Conservation (phyloP, 2,888 invertebrate genomes). For the Atethmia centrago region DNA sequence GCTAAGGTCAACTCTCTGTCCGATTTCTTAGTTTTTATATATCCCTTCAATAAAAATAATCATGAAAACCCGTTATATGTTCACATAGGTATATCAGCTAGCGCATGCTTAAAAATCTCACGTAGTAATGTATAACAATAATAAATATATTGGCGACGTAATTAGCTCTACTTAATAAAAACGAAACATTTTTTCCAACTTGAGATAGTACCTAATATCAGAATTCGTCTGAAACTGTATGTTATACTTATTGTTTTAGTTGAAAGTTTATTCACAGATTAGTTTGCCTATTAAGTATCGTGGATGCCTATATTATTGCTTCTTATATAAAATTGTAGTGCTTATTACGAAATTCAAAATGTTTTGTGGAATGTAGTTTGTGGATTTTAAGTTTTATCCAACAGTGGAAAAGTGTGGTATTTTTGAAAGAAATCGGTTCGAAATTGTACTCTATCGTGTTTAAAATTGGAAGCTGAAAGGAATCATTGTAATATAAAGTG, state of each 20-base stretch:
- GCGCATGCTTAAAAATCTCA: not conserved
- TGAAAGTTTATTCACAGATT: not conserved
- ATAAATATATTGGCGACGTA: not conserved
- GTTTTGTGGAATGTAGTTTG: not conserved
- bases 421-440: not conserved
- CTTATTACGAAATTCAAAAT: not conserved
- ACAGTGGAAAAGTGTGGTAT: not conserved
- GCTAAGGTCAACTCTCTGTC: not conserved
- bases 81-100: not conserved
- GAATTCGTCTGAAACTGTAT: not conserved
- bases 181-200: not conserved
- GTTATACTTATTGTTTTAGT: not conserved
- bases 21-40: not conserved
- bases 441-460: not conserved
- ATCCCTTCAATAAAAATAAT: not conserved
- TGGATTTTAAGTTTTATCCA: not conserved
- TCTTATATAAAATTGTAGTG: not conserved
- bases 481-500: no score
- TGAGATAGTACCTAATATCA: not conserved
- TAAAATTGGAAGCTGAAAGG: not conserved
- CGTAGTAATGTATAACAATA: not conserved
- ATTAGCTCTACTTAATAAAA: not conserved
- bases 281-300: not conserved
- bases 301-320: not conserved
- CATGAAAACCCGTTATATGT: no score